phyloP scores from a whole-genome alignment of 2,888 invertebrate species.

The Rotaria sp. region DNA sequence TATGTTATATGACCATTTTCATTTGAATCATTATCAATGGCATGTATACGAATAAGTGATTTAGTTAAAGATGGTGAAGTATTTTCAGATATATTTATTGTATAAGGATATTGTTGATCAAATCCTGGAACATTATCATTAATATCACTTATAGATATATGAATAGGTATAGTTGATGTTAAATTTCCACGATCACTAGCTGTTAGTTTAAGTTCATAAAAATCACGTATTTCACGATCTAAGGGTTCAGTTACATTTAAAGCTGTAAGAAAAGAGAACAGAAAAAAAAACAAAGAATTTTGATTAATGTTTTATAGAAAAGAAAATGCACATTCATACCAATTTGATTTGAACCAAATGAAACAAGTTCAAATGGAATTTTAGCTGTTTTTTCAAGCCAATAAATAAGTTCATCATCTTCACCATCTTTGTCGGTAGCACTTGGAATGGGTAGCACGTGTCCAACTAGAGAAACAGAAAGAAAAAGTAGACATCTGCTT shows the following conservation, averaged over 20 bases:
- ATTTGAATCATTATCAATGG: not conserved
- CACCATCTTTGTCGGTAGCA: not conserved
- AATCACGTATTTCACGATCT: constrained; percentile 26
- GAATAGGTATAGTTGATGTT: not conserved
- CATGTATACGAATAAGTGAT: not conserved
- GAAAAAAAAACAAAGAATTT: not conserved
- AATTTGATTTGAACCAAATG: constrained; percentile 25
- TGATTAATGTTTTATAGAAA: too few relatives aligned
- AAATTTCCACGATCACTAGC: constrained; percentile 27
- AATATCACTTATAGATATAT: constrained; percentile 32
- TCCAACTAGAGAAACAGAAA: not conserved
- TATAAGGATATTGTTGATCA: not conserved
- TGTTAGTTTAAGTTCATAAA: constrained; percentile 9
- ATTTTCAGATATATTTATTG: not conserved
- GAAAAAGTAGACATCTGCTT: not conserved
- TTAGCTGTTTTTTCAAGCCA: not conserved
- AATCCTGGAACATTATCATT: constrained; percentile 27
- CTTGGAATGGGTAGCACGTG: constrained; percentile 9
- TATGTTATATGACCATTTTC: not conserved
- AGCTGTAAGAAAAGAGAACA: not conserved
- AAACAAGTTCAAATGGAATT: constrained; percentile 16
- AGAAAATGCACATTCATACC: not conserved
- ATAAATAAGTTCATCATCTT: constrained; percentile 5
- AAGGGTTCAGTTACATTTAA: constrained; percentile 21
- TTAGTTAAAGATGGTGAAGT: not conserved